Percentiles rank a stretch among this genome's conserved stretches.
These are phyloP conservation scores for Acrocephalus kingi DNA, from an alignment of 2,113 vertebrate genomes.

Conservation along the genomic window DNA sequence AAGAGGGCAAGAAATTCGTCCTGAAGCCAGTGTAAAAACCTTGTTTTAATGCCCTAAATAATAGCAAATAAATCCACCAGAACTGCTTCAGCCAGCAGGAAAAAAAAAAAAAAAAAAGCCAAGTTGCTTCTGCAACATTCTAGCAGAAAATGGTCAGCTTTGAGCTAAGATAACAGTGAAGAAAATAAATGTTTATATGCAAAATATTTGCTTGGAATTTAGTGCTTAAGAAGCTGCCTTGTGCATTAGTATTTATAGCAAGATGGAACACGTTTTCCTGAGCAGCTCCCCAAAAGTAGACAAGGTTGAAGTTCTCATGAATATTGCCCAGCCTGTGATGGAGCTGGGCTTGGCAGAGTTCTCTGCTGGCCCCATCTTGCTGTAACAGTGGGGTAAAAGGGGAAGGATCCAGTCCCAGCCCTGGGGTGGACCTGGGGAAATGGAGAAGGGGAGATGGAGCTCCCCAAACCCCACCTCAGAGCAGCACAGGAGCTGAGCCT, in stretches of 20 bases:
- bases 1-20: not conserved
- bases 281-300: not conserved
- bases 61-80: constrained; percentile 9
- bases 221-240: not conserved
- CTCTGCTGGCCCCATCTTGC: not conserved
- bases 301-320: not conserved
- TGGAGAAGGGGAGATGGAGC: no score
- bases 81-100: not conserved
- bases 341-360: not conserved
- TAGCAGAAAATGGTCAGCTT: not conserved
- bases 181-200: constrained; percentile 20
- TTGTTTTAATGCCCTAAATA: not conserved
- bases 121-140: not conserved
- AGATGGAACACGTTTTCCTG: not conserved
- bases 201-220: not conserved
- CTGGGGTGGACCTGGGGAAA: not conserved
- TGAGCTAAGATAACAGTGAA: not conserved
- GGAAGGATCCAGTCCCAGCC: not conserved
- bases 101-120: not conserved
- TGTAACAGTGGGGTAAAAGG: accelerated
- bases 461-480: no score
- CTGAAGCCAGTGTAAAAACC: not conserved
- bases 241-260: not conserved
- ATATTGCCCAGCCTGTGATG: not conserved
- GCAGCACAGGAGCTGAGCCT: not conserved